Evolutionary conservation across 2,797 vertebrate species (phyloP), one percentile per base, ranked within the genome.

Genomic region (Gephyroberyx darwinii): DNA sequence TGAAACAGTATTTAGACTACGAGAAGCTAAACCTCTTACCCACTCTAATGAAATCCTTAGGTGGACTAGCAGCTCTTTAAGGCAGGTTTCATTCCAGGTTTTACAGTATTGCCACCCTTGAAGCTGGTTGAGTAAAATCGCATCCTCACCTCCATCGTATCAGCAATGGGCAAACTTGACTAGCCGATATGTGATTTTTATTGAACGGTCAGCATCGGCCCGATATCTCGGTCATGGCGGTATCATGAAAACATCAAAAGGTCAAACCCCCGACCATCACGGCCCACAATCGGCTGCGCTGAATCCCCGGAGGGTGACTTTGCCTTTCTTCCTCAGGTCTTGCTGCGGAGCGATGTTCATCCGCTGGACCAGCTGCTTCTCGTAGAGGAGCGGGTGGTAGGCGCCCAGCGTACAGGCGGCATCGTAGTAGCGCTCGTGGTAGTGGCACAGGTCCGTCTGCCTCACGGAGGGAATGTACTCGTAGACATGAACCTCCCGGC

Each of bases 381-480:
- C 95, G 0, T 94, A 96, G 14, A 96, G 92, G 72, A 96, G 84
- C 0, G 96, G 96, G 52, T 96, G 95, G 82, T 96, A 96, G 0
- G 95, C 95, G 0, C 96, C 96, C 7, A 95, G 80, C 0, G 95
- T 96, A 88, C 95, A 96, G 17, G 95, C 95, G 0, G 91, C 86
- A 1, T 96, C 94, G 0, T 91, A 90, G 85, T 94, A 92, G 14
- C 84, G 78, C 75, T 96, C 95, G 0, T 95, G 94, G 79, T 96
- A 96, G 86, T 96, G 95, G 65, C 96, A 96, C 0, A 95, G 91
- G 54, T 93, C 91, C 0, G 94, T 95, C 79, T 94, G 93, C n/a
- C 95, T 89, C 45, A 91, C 65, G 0, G 96, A 97, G 0, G 96
- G 96, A 81, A 97, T 92, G 80, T 95, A 96, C 26, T 96, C 95